Evolutionary conservation across 2,797 vertebrate species (phyloP), one percentile per base, ranked within the genome.

Genomic region (Cichlasoma orientale): DNA sequence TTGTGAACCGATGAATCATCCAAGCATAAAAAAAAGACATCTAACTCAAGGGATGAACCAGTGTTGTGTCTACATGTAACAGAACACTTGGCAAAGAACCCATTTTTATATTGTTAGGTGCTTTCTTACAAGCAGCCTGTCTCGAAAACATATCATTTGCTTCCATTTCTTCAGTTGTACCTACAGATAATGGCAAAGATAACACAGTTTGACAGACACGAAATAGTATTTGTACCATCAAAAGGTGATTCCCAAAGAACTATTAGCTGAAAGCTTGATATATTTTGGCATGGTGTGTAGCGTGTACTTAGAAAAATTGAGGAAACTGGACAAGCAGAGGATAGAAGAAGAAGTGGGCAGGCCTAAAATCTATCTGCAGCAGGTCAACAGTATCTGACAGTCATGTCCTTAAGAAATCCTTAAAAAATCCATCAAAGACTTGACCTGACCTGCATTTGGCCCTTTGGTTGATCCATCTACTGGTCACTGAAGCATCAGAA

Each of bases 401-500:
- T 31, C 56, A 56, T 29, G 8, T 56, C 16, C 4, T 19, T 27
- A 56, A 56, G 55, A 56, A 56, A 18, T 5, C 18, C 27, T 33
- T 33, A 57, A 57, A 19, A 57, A 57, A 11, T 31, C 18, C 1
- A 10, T 1, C 56, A 33, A 57, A 57, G 29, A n/a, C 29, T 19
- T 33, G 29, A 33, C 56, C n/a, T 31, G 31, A 59, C 31, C 31
- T 36, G 31, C 13, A 44, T 44, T 13, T 14, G 13, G 38, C 38
- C 12, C 38, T 41, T 31, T 19, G 31, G 56, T 0, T 4, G 38
- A 23, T 61, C n/a, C 58, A 61, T 61, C 58, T 23, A 16, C 23
- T 61, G 58, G 21, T 61, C 58, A 61, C 58, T 36, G 23, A 41
- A 61, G 58, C 38, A 61, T 61, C 21, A 41, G 58, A 25, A 61